Evolutionary conservation across 2,888 invertebrate species (phyloP).

Genomic region (Macrosoma leucophasiata): DNA sequence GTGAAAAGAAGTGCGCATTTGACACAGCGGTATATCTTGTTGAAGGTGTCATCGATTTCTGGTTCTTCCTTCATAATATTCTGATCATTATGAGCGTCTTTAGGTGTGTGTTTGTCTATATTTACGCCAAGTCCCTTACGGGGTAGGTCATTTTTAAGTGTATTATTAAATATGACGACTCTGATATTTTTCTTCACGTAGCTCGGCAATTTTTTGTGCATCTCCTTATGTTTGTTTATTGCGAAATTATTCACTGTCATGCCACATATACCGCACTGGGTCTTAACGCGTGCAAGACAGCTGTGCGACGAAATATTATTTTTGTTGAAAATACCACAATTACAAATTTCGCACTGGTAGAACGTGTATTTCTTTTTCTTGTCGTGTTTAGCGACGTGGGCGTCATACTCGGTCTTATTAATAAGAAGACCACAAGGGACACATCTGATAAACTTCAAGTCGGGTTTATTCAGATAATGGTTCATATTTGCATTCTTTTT

Average conservation of each 20-base stretch:
- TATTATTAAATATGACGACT: background rate
- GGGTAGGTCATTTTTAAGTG: background rate
- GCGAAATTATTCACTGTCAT: conserved; percentile 6
- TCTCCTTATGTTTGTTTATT: conserved; percentile 4
- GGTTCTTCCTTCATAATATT: background rate
- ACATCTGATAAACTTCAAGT: conserved; percentile 26
- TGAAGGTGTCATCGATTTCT: background rate
- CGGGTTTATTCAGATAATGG: conserved; percentile 15
- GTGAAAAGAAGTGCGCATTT: background rate
- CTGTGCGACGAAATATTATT: conserved; percentile 6
- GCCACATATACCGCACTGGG: conserved; percentile 19
- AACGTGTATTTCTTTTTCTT: conserved; percentile 3
- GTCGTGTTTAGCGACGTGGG: conserved; percentile 14
- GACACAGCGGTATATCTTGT: background rate
- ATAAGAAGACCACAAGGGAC: conserved; percentile 23
- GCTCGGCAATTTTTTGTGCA: conserved; percentile 15
- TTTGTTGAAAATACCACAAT: conserved; percentile 10
- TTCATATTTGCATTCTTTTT: conserved; percentile 19
- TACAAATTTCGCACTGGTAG: conserved; percentile 20
- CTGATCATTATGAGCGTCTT: background rate
- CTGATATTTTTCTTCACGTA: conserved; percentile 8
- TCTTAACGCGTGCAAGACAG: conserved; percentile 7
- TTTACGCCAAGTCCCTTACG: background rate
- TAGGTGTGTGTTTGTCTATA: background rate
- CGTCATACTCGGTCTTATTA: conserved; percentile 17